Percentiles rank a stretch among this genome's conserved stretches.
These are phyloP conservation scores for Reticulitermes lucifugus DNA, from an alignment of 2,888 invertebrate species.

Conservation along the genomic window DNA sequence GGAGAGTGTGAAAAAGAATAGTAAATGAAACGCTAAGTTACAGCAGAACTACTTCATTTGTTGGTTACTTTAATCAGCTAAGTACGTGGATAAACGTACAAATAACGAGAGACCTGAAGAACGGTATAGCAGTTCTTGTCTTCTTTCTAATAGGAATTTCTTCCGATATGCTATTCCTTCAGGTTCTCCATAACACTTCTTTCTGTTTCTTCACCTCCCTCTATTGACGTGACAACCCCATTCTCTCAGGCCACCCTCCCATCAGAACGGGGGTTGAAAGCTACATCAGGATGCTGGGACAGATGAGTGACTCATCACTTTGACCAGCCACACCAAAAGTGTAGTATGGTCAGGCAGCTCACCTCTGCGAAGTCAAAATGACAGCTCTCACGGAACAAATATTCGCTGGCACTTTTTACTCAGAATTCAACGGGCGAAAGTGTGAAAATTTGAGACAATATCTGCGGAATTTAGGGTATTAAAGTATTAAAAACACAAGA, in stretches of 20 bases:
- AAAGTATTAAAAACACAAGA: too few species aligned
- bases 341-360: not conserved
- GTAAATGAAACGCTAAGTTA: too few species aligned
- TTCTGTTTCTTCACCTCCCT: not conserved
- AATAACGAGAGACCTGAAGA: not conserved
- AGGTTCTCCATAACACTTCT: not conserved
- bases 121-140: not conserved
- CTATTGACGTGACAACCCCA: constrained; percentile 4
- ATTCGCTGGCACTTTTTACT: too few species aligned
- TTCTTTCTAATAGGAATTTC: not conserved
- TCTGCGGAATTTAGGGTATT: too few species aligned
- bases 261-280: not conserved
- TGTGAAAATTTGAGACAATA: too few species aligned
- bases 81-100: not conserved
- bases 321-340: not conserved
- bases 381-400: too few species aligned
- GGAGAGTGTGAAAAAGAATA: too few species aligned
- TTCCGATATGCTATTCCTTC: not conserved
- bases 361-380: too few species aligned
- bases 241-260: not conserved
- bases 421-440: too few species aligned
- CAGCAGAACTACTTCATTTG: too few species aligned
- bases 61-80: not conserved
- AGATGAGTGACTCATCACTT: constrained; percentile 10
- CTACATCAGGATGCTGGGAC: constrained; percentile 6